These are phyloP conservation scores for Drosophila watanabei DNA, from an alignment of 1,140 invertebrate genomes.

Conservation along the genomic window DNA sequence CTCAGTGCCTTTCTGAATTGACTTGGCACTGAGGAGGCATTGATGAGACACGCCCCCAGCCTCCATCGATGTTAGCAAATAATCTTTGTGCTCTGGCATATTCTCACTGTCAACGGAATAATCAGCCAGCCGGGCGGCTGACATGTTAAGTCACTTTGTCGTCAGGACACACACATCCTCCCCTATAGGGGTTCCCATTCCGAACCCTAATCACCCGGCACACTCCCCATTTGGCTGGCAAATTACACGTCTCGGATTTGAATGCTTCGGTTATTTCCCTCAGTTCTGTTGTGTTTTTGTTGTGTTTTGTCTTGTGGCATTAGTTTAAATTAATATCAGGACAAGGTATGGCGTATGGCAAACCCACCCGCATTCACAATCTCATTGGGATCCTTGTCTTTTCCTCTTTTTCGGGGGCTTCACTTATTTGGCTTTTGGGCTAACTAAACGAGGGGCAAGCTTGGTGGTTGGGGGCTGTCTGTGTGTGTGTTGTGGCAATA, in stretches of 20 bases:
- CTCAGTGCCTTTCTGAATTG: conserved; percentile 19
- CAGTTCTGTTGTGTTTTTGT: conserved; percentile 22
- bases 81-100: conserved; percentile 39
- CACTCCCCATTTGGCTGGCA: conserved; percentile 36
- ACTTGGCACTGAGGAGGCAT: conserved; percentile 41
- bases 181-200: neutral
- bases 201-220: conserved; percentile 10
- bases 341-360: conserved; percentile 22
- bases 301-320: conserved; percentile 49
- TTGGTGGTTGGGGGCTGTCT: neutral
- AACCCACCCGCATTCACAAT: conserved; percentile 39
- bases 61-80: conserved; percentile 39
- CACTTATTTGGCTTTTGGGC: conserved; percentile 15
- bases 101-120: conserved; percentile 69
- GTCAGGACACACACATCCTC: conserved; percentile 30
- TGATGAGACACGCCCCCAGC: conserved; percentile 33
- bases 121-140: conserved; percentile 63
- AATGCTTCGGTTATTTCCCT: conserved; percentile 54
- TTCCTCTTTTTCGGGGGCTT: conserved; percentile 18
- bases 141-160: conserved; percentile 78
- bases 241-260: conserved; percentile 65
- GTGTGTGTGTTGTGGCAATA: conserved; percentile 23
- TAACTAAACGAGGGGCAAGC: conserved; percentile 13
- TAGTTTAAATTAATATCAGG: conserved; percentile 74
- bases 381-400: conserved; percentile 9